These are phyloP conservation scores for Mola mola DNA, from an alignment of 2,113 vertebrate species.

Conservation along the genomic window DNA sequence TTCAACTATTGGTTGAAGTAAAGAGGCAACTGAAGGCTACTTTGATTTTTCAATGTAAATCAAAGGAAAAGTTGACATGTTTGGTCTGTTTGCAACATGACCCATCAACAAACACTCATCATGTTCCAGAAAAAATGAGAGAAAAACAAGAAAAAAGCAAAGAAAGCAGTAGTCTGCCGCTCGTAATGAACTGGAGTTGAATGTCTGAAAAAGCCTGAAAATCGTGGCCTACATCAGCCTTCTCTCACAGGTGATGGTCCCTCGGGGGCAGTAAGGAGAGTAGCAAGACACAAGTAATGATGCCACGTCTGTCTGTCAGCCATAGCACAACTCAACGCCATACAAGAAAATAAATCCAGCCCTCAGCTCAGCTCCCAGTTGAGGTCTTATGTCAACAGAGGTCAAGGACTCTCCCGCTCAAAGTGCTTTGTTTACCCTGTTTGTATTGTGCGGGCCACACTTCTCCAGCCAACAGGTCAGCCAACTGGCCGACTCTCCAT, in stretches of 20 bases:
- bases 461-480: conserved; percentile 43
- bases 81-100: too few relatives aligned
- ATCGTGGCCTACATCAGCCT: conserved; percentile 12
- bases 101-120: too few relatives aligned
- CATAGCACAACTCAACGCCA: conserved; percentile 49
- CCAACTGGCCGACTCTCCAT: conserved; percentile 18
- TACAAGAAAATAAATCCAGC: conserved; percentile 56
- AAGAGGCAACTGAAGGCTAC: too few relatives aligned
- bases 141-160: too few relatives aligned
- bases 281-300: conserved; percentile 48
- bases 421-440: conserved; percentile 69
- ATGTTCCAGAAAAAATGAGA: too few relatives aligned
- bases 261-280: conserved; percentile 57
- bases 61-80: too few relatives aligned
- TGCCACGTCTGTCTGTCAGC: conserved; percentile 38
- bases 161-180: too few relatives aligned
- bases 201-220: too few relatives aligned
- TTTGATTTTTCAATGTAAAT: too few relatives aligned
- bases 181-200: too few relatives aligned
- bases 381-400: conserved; percentile 62
- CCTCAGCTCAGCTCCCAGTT: conserved; percentile 17
- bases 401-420: conserved; percentile 73
- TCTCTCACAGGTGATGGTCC: conserved; percentile 27
- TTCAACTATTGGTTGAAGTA: too few relatives aligned
- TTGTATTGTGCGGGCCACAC: conserved; percentile 80